A percentile compares a stretch with the other conserved stretches of the same genome.
phyloP scores from a whole-genome alignment of 2,113 vertebrate genomes.

The Spilogale gracilis region DNA sequence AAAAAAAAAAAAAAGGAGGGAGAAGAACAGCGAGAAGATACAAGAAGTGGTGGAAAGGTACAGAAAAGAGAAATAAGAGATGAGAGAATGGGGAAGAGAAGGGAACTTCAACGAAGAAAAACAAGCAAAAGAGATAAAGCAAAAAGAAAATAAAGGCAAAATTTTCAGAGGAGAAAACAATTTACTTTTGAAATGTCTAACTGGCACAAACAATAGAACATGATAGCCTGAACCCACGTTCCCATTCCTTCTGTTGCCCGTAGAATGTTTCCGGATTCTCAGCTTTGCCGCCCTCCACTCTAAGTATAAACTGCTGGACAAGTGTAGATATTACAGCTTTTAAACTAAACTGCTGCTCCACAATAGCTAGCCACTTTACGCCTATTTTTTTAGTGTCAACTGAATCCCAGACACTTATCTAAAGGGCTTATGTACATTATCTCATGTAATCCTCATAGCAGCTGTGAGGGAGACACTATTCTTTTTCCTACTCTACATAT shows the following conservation, averaged over 20 bases:
- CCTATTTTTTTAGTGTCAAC: neutral
- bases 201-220: rapidly evolving
- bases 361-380: neutral
- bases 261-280: neutral
- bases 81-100: neutral
- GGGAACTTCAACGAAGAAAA: neutral
- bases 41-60: neutral
- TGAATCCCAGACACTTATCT: neutral
- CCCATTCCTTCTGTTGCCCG: rapidly evolving
- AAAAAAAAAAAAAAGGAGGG: neutral
- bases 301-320: neutral
- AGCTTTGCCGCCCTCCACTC: no score
- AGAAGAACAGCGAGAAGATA: neutral
- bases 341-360: neutral
- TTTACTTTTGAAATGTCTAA: neutral
- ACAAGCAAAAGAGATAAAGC: neutral
- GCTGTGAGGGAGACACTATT: neutral
- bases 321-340: neutral
- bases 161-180: neutral
- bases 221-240: neutral
- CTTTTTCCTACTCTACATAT: neutral
- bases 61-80: neutral
- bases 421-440: neutral
- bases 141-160: neutral
- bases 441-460: neutral